Evolutionary conservation across 1,140 invertebrate genomes (phyloP).

Genomic region (Lasaia peninsularis): DNA sequence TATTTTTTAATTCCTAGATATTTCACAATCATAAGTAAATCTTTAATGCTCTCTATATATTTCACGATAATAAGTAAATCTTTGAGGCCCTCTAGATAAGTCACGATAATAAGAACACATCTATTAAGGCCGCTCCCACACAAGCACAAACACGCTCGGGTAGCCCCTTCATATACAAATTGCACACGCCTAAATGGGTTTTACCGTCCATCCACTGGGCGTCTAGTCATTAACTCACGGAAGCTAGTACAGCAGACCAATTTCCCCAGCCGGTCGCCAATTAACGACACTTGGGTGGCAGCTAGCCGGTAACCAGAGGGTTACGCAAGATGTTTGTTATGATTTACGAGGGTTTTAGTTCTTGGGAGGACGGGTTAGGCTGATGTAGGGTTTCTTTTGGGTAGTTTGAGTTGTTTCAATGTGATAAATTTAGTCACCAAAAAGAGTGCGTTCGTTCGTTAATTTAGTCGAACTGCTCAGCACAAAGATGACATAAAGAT

Average conservation of each 20-base stretch:
- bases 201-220: slow-evolving; percentile 60
- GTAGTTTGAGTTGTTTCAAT: neutral
- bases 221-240: slow-evolving; percentile 68
- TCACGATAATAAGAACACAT: neutral
- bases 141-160: slow-evolving; percentile 23
- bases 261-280: slow-evolving; percentile 64
- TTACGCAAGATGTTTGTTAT: slow-evolving; percentile 68
- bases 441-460: too few relatives aligned
- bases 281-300: slow-evolving; percentile 62
- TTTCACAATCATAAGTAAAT: too few relatives aligned
- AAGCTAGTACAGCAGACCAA: slow-evolving; percentile 67
- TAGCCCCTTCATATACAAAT: slow-evolving; percentile 60
- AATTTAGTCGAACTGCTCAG: too few relatives aligned
- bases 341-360: slow-evolving; percentile 51
- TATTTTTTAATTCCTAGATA: too few relatives aligned
- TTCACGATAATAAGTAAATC: neutral
- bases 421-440: neutral
- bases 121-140: neutral
- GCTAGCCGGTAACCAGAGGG: slow-evolving; percentile 47
- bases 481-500: too few relatives aligned
- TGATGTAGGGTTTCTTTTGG: neutral
- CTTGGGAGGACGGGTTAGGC: slow-evolving; percentile 11
- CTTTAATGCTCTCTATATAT: neutral
- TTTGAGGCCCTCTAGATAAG: neutral
- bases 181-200: slow-evolving; percentile 63